Evolutionary conservation across 2,797 vertebrate species (phyloP).

Genomic region (Corythornis leucogaster): DNA sequence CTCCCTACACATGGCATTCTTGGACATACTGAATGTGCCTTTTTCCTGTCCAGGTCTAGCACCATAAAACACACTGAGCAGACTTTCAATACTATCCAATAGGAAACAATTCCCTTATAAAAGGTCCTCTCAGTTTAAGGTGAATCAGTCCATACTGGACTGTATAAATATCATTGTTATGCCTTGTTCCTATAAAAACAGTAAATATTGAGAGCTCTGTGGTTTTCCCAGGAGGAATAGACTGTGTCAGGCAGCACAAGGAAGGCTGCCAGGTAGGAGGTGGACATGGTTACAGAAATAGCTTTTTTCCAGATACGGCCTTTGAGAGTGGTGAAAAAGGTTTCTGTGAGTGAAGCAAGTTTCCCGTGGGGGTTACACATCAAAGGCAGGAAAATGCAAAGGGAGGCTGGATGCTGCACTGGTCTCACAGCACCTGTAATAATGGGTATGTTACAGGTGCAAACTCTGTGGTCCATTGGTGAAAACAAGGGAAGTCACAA

Average conservation of each 20-base stretch:
- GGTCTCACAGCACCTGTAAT: not conserved
- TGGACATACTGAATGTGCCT: not conserved
- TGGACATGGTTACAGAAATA: constrained; percentile 9
- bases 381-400: not conserved
- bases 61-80: constrained; percentile 38
- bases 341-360: not conserved
- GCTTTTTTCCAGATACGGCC: not conserved
- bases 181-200: constrained; percentile 20
- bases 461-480: not conserved
- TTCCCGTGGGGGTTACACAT: not conserved
- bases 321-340: not conserved
- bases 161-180: not conserved
- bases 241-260: not conserved
- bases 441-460: not conserved
- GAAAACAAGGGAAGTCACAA: not conserved
- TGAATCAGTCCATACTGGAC: not conserved
- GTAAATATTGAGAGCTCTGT: not conserved
- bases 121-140: not conserved
- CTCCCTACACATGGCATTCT: not conserved
- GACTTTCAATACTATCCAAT: constrained; percentile 39
- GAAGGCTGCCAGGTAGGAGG: constrained; percentile 28
- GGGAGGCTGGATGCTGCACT: not conserved
- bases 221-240: constrained; percentile 5
- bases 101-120: constrained; percentile 4
- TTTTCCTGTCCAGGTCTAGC: constrained; percentile 62